Base-by-base conservation (phyloP, 2,797 vertebrate genomes). In the Carduelis carduelis region DNA sequence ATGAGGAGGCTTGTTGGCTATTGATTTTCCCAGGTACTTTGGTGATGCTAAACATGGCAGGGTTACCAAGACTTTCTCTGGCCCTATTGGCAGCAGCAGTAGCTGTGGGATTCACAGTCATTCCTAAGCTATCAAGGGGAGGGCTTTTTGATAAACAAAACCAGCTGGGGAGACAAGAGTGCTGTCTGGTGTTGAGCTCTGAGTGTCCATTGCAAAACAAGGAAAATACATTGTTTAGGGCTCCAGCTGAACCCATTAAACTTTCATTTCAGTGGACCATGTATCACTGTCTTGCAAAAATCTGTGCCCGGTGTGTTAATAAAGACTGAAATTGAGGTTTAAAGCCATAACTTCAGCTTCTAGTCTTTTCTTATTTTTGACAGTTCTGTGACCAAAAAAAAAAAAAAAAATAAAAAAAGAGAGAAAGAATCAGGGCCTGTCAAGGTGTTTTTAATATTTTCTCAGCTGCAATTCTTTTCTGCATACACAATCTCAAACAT, bases 381-480 rank as follows among this genome's bases (percentile, higher is more conserved):
- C 41, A 82, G 57, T 66, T 90, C 52, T 59, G 21, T 72, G 44
- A 3, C 26, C 50, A 74, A n/a, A n/a, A 56, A 46, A 12, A 28
- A 35, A 27, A 11, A 21, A n/a, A n/a, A n/a, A n/a, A n/a, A n/a
- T n/a, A n/a, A n/a, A n/a, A n/a, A n/a, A n/a, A n/a, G n/a, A n/a
- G n/a, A n/a, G n/a, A n/a, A n/a, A n/a, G 32, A 83, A 60, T 84
- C 63, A 75, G 65, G 47, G 24, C n/a, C 78, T 84, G 69, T 82
- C 64, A 94, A 93, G n/a, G 65, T 90, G 27, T 44, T 84, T 77
- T 83, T 71, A 77, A 61, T 66, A 69, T 53, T 96, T 93, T 72
- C 47, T 89, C 75, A 92, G 63, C 44, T 87, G 37, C 20, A 37
- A 53, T 76, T 91, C 44, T 14, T 86, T 83, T 35, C n/a, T 60